Evolutionary conservation across 2,888 invertebrate genomes (phyloP), one percentile per base, ranked within the genome.

Genomic region (Leptarthrus brevirostris): DNA sequence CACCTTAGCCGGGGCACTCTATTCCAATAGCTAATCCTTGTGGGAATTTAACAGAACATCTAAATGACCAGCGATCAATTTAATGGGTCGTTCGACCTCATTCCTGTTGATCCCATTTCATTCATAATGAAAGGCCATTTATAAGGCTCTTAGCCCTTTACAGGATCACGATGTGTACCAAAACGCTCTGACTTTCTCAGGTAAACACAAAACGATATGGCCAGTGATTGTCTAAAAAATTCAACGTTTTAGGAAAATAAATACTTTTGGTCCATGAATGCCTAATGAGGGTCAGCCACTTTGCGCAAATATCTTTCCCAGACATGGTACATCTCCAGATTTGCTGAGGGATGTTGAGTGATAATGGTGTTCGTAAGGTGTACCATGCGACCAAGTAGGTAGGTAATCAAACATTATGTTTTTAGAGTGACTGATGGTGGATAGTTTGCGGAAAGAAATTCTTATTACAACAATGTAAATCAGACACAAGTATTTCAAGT

Each of bases 61-160:
- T 54, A 71, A 71, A 71, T 71, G 71, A 52, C 54, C 71, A 44
- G 44, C 71, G 71, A 71, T 71, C 40, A 54, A 54, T 71, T 71
- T 71, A 71, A 71, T 71, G 24, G 71, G 40, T 71, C 54, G 20
- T 54, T 54, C 54, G 71, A 40, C 40, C 71, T 54, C 71, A 54
- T 71, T 61, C 54, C 44, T 36, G 52, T 69, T 69, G 44, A 34
- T 49, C 34, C 52, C 69, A 69, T 52, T 52, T 69, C 69, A 69
- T 71, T 71, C 54, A 71, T 71, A 71, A 71, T 71, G 71, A 52
- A 53, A 54, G 40, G 54, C 20, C 54, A 71, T 71, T 71, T 71
- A 71, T 71, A 71, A 54, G 40, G 54, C 71, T 71, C 54, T 71
- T 71, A 71, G 40, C 53, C 54, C 71, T 54, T 54, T 40, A 16